These are phyloP conservation scores for Megalonaias nervosa DNA, from an alignment of 1,140 invertebrate genomes.

Conservation along the genomic window DNA sequence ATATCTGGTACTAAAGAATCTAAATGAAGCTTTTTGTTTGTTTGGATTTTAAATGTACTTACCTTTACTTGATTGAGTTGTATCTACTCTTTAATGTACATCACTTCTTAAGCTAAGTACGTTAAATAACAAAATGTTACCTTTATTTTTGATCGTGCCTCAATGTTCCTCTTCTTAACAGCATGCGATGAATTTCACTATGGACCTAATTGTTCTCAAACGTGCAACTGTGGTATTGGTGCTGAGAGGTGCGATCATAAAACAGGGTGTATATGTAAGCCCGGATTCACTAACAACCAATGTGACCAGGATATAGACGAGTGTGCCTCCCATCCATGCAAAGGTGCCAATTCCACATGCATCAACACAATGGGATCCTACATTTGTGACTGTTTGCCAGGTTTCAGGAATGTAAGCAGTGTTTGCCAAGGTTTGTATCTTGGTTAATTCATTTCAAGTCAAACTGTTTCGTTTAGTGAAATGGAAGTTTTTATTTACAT, in stretches of 20 bases:
- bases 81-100: too few species aligned
- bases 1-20: too few species aligned
- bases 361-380: slow-evolving; percentile 39
- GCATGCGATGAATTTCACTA: slow-evolving; percentile 42
- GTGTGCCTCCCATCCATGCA: slow-evolving; percentile 31
- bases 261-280: slow-evolving; percentile 47
- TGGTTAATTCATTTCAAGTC: background rate
- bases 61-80: too few species aligned
- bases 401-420: slow-evolving; percentile 22
- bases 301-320: slow-evolving; percentile 52
- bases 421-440: slow-evolving; percentile 23
- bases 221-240: slow-evolving; percentile 41
- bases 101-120: too few species aligned
- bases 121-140: too few species aligned
- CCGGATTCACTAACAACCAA: slow-evolving; percentile 42
- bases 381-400: slow-evolving; percentile 33
- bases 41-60: too few species aligned
- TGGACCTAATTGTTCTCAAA: slow-evolving; percentile 41
- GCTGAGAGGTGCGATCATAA: slow-evolving; percentile 36
- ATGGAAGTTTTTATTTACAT: too few species aligned
- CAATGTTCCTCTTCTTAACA: background rate
- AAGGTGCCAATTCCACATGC: slow-evolving; percentile 20
- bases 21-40: too few species aligned
- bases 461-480: too few species aligned
- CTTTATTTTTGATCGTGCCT: too few species aligned